Evolutionary conservation across 2,888 invertebrate genomes (phyloP), one percentile per base, ranked within the genome.

Genomic region (Entomobrya proxima): DNA sequence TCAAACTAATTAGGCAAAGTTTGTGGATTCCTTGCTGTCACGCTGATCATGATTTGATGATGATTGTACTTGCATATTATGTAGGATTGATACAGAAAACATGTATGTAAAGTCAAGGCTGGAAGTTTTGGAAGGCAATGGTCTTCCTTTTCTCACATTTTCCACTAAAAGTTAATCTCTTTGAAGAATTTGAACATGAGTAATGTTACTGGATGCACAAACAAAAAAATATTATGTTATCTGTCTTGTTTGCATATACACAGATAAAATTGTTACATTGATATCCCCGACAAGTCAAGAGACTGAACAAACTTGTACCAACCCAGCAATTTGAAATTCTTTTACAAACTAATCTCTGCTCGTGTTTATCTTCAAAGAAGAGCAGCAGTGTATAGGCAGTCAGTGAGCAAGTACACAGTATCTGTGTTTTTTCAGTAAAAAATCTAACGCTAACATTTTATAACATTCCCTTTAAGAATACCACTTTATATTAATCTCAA

Each of bases 401-500:
- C n/a, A n/a, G n/a, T n/a, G n/a, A n/a, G n/a, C n/a, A n/a, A n/a
- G n/a, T n/a, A n/a, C n/a, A n/a, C n/a, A n/a, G n/a, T n/a, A n/a
- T n/a, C n/a, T n/a, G n/a, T n/a, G n/a, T n/a, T n/a, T n/a, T n/a
- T n/a, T n/a, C n/a, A n/a, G n/a, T n/a, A n/a, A n/a, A n/a, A n/a
- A n/a, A n/a, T n/a, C n/a, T n/a, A n/a, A n/a, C n/a, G n/a, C n/a
- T n/a, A n/a, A n/a, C n/a, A n/a, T n/a, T n/a, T n/a, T n/a, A n/a
- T n/a, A n/a, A n/a, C n/a, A n/a, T n/a, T n/a, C n/a, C n/a, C n/a
- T n/a, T n/a, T n/a, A n/a, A n/a, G n/a, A n/a, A n/a, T n/a, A n/a
- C n/a, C n/a, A n/a, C n/a, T n/a, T n/a, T 64, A 64, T 67, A 67
- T 67, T 67, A 67, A 67, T 67, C 67, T 67, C 67, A 67, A 40